Evolutionary conservation across 2,797 vertebrate genomes (phyloP).

Genomic region (Podarcis lilfordi): DNA sequence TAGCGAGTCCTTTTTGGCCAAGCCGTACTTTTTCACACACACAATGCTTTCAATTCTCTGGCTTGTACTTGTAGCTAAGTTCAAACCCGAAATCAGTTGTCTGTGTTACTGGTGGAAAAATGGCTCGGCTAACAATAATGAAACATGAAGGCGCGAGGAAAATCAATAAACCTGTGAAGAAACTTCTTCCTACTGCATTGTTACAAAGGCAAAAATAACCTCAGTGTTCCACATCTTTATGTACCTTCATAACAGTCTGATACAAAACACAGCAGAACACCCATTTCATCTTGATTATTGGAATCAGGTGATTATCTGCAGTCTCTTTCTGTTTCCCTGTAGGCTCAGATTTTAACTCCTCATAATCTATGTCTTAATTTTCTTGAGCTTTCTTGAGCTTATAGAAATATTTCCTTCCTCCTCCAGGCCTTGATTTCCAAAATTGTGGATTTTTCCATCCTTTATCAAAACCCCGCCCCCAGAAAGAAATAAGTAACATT

Average conservation of each 20-base stretch:
- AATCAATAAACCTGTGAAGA: neutral
- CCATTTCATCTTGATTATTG: neutral
- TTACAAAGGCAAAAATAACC: neutral
- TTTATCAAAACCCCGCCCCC: too few relatives aligned
- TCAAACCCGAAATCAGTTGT: neutral
- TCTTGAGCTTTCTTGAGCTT: neutral
- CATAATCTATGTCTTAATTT: too few relatives aligned
- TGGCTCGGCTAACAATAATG: neutral
- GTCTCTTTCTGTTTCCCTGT: neutral
- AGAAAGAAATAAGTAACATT: neutral
- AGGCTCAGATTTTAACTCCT: neutral
- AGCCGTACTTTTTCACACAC: neutral
- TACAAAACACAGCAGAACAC: neutral
- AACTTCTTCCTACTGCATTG: neutral
- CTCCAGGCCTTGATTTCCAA: neutral
- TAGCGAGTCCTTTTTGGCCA: neutral
- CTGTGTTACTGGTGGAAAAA: neutral
- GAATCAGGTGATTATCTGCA: neutral
- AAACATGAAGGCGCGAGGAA: neutral
- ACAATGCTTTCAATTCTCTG: neutral
- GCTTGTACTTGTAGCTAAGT: neutral
- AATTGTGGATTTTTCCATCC: neutral
- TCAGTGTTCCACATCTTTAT: neutral
- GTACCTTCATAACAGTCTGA: neutral
- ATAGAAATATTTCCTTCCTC: neutral